Evolutionary conservation across 2,113 vertebrate species (phyloP).

Genomic region (Gadus macrocephalus): DNA sequence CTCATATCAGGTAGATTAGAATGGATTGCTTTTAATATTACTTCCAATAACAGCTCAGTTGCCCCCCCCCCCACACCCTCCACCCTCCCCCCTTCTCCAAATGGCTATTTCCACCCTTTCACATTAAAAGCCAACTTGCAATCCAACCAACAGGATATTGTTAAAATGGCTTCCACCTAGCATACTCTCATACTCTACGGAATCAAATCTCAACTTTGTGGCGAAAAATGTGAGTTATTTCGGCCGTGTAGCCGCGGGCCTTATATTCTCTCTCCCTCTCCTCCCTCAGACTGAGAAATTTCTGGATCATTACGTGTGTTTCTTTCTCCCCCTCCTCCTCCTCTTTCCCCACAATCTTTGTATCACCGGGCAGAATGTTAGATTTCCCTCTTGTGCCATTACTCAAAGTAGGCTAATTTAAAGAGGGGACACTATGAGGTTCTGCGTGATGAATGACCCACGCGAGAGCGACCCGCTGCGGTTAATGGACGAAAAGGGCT

Average conservation of each 20-base stretch:
- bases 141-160: slow-evolving; percentile 54
- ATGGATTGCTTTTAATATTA: slow-evolving; percentile 65
- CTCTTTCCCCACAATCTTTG: too few relatives aligned
- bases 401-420: slow-evolving; percentile 56
- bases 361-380: too few relatives aligned
- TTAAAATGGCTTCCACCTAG: slow-evolving; percentile 33
- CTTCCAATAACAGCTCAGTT: slow-evolving; percentile 45
- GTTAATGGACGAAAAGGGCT: slow-evolving; percentile 39
- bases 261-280: too few relatives aligned
- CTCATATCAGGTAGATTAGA: slow-evolving; percentile 57
- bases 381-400: slow-evolving; percentile 30
- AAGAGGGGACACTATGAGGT: slow-evolving; percentile 44
- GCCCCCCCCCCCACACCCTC: not conserved
- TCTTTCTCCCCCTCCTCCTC: slow-evolving; percentile 8
- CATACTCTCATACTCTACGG: slow-evolving; percentile 26
- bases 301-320: slow-evolving; percentile 44
- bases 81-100: slow-evolving; percentile 22
- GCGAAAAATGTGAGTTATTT: slow-evolving; percentile 17
- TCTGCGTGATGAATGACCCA: slow-evolving; percentile 52
- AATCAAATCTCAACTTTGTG: slow-evolving; percentile 51
- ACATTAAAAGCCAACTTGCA: slow-evolving; percentile 50
- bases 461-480: slow-evolving; percentile 28
- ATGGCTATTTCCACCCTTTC: slow-evolving; percentile 46
- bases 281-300: slow-evolving; percentile 32
- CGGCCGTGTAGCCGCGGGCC: not conserved